A percentile compares a stretch with the other conserved stretches of the same genome.
phyloP scores from a whole-genome alignment of 2,888 invertebrate genomes.

The Marronus borbonicus region DNA sequence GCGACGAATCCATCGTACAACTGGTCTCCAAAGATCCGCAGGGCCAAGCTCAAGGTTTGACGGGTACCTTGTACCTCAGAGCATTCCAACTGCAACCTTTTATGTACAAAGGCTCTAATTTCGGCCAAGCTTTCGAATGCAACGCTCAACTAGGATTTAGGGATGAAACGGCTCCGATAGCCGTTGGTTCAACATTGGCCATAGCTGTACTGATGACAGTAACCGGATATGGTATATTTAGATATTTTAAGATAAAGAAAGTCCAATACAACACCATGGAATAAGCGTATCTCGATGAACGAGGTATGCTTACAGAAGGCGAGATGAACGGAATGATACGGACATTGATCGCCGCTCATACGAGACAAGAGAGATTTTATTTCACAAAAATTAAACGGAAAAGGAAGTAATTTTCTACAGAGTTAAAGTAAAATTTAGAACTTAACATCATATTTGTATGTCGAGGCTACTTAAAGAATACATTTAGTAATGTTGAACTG shows the following conservation, averaged over 20 bases:
- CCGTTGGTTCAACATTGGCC: slow-evolving; percentile 88
- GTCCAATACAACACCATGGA: slow-evolving; percentile 95
- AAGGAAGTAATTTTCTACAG: slow-evolving; percentile 26
- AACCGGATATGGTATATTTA: slow-evolving; percentile 87
- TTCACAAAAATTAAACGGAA: slow-evolving; percentile 22
- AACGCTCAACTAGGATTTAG: slow-evolving; percentile 74
- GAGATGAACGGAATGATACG: background rate
- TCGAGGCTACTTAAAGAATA: slow-evolving; percentile 30
- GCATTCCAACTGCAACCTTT: slow-evolving; percentile 86
- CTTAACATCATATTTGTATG: slow-evolving; percentile 3
- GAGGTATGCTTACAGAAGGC: background rate
- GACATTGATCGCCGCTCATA: background rate
- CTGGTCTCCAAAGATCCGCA: slow-evolving; percentile 71
- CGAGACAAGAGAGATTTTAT: background rate
- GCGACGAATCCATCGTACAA: slow-evolving; percentile 80
- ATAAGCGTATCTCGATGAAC: slow-evolving; percentile 69
- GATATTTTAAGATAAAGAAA: slow-evolving; percentile 91
- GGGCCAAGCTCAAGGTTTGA: slow-evolving; percentile 64
- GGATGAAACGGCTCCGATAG: slow-evolving; percentile 89
- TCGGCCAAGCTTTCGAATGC: slow-evolving; percentile 82
- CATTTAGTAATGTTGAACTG: slow-evolving; percentile 7
- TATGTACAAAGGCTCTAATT: slow-evolving; percentile 85
- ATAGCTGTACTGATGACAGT: slow-evolving; percentile 86
- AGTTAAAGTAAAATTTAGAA: background rate
- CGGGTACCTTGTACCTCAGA: slow-evolving; percentile 65